phyloP scores from a whole-genome alignment of 2,113 vertebrate species.

The Sapayoa aenigma region DNA sequence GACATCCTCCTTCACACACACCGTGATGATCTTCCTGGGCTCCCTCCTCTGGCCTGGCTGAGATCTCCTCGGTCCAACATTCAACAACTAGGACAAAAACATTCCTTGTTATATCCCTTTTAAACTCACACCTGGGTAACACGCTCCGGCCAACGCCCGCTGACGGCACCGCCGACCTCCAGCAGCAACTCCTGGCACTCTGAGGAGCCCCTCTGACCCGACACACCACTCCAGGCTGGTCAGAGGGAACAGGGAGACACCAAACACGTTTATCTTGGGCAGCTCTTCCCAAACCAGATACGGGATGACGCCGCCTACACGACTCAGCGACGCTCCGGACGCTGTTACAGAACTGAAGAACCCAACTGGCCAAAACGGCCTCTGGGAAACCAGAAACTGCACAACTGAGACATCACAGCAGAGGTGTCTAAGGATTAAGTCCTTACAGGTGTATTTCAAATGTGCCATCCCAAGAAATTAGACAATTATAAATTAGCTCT shows the following conservation, averaged over 20 bases:
- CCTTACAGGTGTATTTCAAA: neutral
- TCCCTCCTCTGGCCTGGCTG: conserved; percentile 82
- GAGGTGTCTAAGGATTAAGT: neutral
- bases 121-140: neutral
- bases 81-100: conserved; percentile 82
- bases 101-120: conserved; percentile 39
- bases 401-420: fast-evolving
- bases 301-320: neutral
- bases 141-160: neutral
- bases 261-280: neutral
- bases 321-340: fast-evolving
- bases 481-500: neutral
- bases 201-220: neutral
- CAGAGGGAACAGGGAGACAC: neutral
- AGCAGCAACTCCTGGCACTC: neutral
- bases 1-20: conserved; percentile 89
- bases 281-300: neutral
- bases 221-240: neutral
- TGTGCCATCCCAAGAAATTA: neutral
- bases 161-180: neutral
- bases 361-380: fast-evolving
- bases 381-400: neutral
- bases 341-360: neutral
- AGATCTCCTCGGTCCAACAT: conserved; percentile 78
- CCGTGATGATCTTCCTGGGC: conserved; percentile 93